Base-by-base conservation (phyloP, 2,113 vertebrate species). In the Stegostoma tigrinum region DNA sequence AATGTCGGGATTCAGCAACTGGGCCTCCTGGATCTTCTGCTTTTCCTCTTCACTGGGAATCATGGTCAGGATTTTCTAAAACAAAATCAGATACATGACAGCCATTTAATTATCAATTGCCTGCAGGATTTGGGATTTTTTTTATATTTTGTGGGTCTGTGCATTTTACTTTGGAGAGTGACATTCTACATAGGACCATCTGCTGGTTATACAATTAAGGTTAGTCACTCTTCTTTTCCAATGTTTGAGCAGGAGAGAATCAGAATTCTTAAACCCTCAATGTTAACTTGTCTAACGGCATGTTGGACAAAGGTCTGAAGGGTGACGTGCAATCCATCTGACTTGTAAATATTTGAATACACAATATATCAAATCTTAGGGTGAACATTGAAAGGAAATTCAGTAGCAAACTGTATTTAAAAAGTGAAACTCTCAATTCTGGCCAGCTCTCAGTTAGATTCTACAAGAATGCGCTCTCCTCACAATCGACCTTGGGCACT, bases 51-150 rank as follows among this genome's bases (percentile, higher is more conserved):
- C 99, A 0, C 98, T 98, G 2, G 99, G 99, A 97, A 99, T 99
- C 99, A 99, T 99, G 5, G 98, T 99, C 96, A 99, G 97, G 97
- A 99, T 99, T 99, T 99, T 99, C 99, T 99, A 96, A 0, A 78
- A 87, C 96, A 96, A 96, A 96, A 96, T 72, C 93, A 95, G 67
- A 95, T 52, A 72, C 45, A 75, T 2, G 10, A 38, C 17, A 93
- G n/a, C 15, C 61, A n/a, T 93, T 93, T 93, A 23, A 30, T n/a
- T 67, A n/a, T 21, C n/a, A 93, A 34, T 90, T 42, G 72, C 34
- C 42, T 48, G 94, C 42, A 95, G 45, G 24, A 72, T 72, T 34
- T 61, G 45, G 24, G 14, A 10, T 27, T 34, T 21, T 95, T 95
- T 52, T 52, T 52, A 24, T 48, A 48, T 48, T 61, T 61, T 10